Evolutionary conservation across 2,888 invertebrate genomes (phyloP), one percentile per base, ranked within the genome.

Genomic region (Limnephilus lunatus): DNA sequence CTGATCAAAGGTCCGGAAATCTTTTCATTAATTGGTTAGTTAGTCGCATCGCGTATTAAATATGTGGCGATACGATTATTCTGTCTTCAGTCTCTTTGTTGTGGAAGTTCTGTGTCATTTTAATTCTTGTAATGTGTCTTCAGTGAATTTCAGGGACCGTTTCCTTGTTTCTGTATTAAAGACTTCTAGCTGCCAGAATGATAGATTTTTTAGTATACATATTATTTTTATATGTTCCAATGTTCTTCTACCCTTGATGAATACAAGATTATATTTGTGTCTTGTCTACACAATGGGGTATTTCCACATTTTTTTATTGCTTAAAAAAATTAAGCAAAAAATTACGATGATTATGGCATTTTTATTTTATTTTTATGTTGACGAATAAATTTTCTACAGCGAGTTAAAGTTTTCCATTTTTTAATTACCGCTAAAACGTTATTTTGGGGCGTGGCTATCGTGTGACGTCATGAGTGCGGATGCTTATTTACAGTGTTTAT

Each of bases 1-100:
- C 39, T 85, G 87, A 91, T 92, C 92, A 92, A 92, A 92, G 92
- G 87, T 82, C 90, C 86, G 92, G 92, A 92, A 91, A 92, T 91
- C 85, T 90, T 92, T 91, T 92, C 88, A 91, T 92, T 92, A 92
- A 92, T 92, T 92, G 92, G 90, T 80, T 80, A 90, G 85, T 90
- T 92, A 91, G 91, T 48, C 91, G 91, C 90, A 32, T 91, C 91
- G 86, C 81, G 85, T 89, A 92, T 81, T 92, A 91, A 92, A 89
- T 82, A 92, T 89, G 91, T 82, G 68, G 85, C 87, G 81, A 91
- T 83, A 86, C 90, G 25, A 81, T 87, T 32, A 91, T 82, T 91
- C 87, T 91, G 92, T 91, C 92, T 82, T 90, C 91, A 35, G 53
- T 30, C 83, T 83, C 89, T 91, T 91, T 89, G 88, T 89, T 89